phyloP scores from a whole-genome alignment of 2,797 vertebrate genomes.

The Iguana delicatissima region DNA sequence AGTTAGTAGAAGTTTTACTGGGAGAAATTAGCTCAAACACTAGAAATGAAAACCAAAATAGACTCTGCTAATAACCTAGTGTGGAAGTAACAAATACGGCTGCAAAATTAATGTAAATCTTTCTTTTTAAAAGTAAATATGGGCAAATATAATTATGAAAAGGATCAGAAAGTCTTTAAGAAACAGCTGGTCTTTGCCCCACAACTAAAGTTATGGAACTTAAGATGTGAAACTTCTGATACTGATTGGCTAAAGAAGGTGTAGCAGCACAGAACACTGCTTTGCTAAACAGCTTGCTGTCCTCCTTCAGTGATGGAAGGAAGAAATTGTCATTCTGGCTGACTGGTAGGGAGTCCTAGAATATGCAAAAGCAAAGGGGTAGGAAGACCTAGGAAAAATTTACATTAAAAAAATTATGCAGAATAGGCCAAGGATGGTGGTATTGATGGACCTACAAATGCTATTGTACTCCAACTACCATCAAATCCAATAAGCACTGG shows the following conservation, averaged over 20 bases:
- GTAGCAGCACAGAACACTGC: not conserved
- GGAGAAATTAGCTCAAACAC: conserved; percentile 8
- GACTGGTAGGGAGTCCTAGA: not conserved
- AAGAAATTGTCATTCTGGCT: not conserved
- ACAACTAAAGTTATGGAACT: not conserved
- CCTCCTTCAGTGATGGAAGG: not conserved
- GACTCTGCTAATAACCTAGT: conserved; percentile 14
- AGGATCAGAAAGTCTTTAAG: not conserved
- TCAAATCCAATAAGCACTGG: not conserved
- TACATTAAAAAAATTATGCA: not conserved
- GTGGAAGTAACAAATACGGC: conserved; percentile 4
- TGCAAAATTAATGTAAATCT: not conserved
- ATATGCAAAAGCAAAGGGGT: not conserved
- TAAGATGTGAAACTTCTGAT: not conserved
- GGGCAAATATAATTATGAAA: not conserved
- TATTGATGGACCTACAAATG: not conserved
- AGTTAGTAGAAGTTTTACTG: conserved; percentile 3
- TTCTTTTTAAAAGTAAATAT: not conserved
- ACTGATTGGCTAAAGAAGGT: not conserved
- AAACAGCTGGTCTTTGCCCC: not conserved
- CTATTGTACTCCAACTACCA: not conserved
- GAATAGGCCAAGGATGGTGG: not conserved
- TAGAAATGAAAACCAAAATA: conserved; percentile 12
- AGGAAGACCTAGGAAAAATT: not conserved
- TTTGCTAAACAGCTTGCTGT: not conserved